phyloP scores from a whole-genome alignment of 2,113 vertebrate genomes.

The Eulacestoma nigropectus region DNA sequence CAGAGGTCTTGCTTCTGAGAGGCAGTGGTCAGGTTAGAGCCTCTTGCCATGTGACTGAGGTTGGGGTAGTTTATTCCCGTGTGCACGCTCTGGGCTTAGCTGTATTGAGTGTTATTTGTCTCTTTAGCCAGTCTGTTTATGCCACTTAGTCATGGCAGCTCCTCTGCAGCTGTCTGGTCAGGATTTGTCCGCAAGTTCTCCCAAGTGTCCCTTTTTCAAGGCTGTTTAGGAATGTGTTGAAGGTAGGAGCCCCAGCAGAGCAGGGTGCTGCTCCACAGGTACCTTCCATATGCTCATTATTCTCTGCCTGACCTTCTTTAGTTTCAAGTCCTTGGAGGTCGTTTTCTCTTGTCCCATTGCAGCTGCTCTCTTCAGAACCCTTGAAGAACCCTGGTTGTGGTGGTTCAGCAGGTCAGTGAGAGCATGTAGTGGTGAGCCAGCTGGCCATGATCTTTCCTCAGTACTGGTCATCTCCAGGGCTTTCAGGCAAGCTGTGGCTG shows the following conservation, averaged over 20 bases:
- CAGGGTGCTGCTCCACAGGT: not conserved
- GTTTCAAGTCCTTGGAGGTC: not conserved
- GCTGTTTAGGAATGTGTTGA: not conserved
- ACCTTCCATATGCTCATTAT: rapidly evolving
- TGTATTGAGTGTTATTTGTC: not conserved
- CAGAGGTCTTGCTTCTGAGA: not conserved
- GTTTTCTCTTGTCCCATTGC: not conserved
- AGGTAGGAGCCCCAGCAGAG: not conserved
- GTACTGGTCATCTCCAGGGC: not conserved
- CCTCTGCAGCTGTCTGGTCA: not conserved
- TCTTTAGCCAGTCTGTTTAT: not conserved
- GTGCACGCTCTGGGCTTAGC: not conserved
- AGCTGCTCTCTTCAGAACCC: not conserved
- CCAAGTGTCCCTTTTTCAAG: not conserved
- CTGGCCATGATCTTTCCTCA: not conserved
- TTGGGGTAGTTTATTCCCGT: not conserved
- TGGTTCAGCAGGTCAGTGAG: not conserved
- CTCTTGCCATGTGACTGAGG: not conserved
- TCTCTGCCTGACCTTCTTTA: not conserved
- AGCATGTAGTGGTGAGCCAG: not conserved
- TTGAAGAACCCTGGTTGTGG: not conserved
- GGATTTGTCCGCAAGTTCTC: not conserved
- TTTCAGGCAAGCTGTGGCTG: not conserved
- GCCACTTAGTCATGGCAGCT: not conserved
- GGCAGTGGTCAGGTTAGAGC: not conserved